A percentile compares a stretch with the other conserved stretches of the same genome.
Conservation (phyloP, 2,888 invertebrate species). For the Ptilodon capucinus region DNA sequence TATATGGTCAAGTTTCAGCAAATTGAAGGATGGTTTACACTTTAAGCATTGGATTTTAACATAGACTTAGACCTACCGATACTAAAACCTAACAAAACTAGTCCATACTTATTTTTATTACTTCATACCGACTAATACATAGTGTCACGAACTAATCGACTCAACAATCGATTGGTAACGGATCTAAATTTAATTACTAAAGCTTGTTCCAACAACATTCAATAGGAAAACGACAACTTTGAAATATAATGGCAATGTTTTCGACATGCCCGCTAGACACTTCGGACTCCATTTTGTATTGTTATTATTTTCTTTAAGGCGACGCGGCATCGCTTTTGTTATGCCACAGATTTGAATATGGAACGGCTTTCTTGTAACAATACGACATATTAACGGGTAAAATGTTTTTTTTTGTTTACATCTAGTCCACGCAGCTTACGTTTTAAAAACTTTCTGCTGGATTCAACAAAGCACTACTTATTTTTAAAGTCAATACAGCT, state of each 20-base stretch:
- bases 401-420: conserved; percentile 41
- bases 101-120: no score
- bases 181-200: conserved; percentile 28
- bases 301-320: conserved; percentile 57
- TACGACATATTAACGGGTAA: conserved; percentile 39
- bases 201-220: conserved; percentile 14
- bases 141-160: conserved; percentile 24
- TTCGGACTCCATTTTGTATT: conserved; percentile 35
- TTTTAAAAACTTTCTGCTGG: conserved; percentile 54
- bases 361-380: conserved; percentile 60
- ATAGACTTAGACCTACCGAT: no score
- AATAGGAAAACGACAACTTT: conserved; percentile 20
- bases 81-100: no score
- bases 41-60: no score
- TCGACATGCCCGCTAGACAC: conserved; percentile 27
- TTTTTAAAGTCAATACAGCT: no score
- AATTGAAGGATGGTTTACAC: no score
- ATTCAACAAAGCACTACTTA: conserved; percentile 42
- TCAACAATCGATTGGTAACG: conserved; percentile 18
- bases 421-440: conserved; percentile 28
- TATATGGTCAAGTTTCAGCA: no score
- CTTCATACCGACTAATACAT: no score
- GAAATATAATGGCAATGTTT: conserved; percentile 38
- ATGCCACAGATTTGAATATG: conserved; percentile 51
- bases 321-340: conserved; percentile 39